Base-by-base conservation (phyloP, 2,797 vertebrate species). In the Bryconaethiops microstoma region DNA sequence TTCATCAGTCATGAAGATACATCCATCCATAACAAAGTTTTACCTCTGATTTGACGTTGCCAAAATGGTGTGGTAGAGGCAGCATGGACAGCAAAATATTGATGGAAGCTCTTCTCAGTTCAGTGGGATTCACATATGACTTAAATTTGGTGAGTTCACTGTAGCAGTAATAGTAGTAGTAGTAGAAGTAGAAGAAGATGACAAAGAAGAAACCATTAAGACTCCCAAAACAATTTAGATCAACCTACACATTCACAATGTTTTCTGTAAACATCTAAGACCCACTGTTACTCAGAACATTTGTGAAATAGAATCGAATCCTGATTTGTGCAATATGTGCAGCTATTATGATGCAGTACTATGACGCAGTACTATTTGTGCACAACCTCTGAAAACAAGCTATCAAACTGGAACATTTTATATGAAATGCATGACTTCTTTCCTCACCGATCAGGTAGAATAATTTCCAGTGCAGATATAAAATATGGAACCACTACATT, bases 111-210 rank as follows among this genome's bases (percentile, higher is more conserved):
- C 95, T 94, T 88, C 97, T 94, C 84, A 98, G 89, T 83, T 98
- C 96, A 86, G 95, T 96, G 67, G 92, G 94, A 86, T 96, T 97
- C 88, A 97, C 94, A 81, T 96, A 96, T 42, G 90, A 93, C 93
- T 96, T 96, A 90, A 97, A 98, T 89, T 95, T 96, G 80, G 94
- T 91, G 70, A 97, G 92, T 77, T 98, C 97, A 90, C 97, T 98
- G 92, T 50, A 88, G 86, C 87, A 7, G 19, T 1, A 48, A 9
- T 8, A 48, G 12, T 8, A 48, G 45, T 1, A 48, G 45, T 8
- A 48, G 12, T 8, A 48, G 45, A 48, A 48, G 45, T 8, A 48
- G 12, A 12, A 48, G 45, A 12, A 48, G 12, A 48, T 0, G 9
- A 35, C 35, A 0, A 35, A 35, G 35, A 35, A 35, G 35, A n/a